phyloP scores from a whole-genome alignment of 1,140 invertebrate species.

The Venturia canescens region DNA sequence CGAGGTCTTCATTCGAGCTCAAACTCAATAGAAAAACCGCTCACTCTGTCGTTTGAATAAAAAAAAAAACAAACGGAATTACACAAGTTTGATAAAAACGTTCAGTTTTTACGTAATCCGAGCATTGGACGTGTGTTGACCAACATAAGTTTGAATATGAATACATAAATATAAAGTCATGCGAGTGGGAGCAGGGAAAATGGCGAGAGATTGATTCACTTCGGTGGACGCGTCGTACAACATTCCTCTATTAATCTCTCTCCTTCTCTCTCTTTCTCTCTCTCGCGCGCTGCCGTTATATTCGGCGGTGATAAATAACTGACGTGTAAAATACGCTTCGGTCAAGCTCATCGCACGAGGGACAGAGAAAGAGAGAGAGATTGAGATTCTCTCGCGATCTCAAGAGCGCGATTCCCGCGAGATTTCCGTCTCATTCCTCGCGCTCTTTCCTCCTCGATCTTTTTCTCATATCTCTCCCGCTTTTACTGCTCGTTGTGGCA shows the following conservation, averaged over 20 bases:
- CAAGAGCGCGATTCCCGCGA: slow-evolving; percentile 29
- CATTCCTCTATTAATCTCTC: slow-evolving; percentile 33
- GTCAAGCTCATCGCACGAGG: slow-evolving; percentile 29
- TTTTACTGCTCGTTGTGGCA: slow-evolving; percentile 12
- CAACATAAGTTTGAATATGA: background rate
- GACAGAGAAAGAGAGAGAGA: background rate
- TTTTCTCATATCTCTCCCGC: slow-evolving; percentile 39
- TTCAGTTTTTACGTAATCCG: background rate
- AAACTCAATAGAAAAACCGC: background rate
- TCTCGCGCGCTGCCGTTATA: slow-evolving; percentile 25
- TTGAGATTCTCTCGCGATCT: background rate
- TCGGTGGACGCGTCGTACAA: slow-evolving; percentile 38
- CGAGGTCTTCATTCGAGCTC: background rate
- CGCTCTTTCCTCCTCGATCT: slow-evolving; percentile 33
- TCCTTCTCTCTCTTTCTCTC: slow-evolving; percentile 25
- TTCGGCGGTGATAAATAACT: slow-evolving; percentile 43
- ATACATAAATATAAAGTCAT: too few species aligned
- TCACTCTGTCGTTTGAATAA: background rate
- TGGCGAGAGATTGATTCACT: slow-evolving; percentile 39
- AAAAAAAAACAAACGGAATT: background rate
- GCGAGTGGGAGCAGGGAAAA: slow-evolving; percentile 35
- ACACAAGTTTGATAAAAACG: background rate
- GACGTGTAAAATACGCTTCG: slow-evolving; percentile 41
- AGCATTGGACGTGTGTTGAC: background rate
- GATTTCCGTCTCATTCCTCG: slow-evolving; percentile 32